Conservation (phyloP, 2,797 vertebrate genomes). For the Meriones psammophilus region DNA sequence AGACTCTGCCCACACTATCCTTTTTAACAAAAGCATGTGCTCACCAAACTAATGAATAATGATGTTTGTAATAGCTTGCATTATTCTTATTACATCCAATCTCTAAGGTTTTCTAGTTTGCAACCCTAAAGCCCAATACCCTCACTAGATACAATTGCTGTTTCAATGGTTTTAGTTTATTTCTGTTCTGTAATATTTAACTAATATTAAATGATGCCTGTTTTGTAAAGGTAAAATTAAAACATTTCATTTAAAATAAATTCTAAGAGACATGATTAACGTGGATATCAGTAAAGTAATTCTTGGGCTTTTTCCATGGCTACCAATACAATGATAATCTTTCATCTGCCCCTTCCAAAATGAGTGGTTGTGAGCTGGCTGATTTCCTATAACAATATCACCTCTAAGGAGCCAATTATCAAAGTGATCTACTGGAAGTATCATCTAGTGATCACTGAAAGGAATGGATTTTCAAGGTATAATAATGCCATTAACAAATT, state of each 20-base stretch:
- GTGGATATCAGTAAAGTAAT: neutral
- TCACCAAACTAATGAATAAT: neutral
- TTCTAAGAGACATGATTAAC: neutral
- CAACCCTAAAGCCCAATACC: neutral
- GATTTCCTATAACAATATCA: slow-evolving; percentile 77
- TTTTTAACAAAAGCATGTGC: neutral
- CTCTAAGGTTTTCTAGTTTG: neutral
- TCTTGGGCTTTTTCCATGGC: slow-evolving; percentile 56
- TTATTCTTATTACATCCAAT: neutral
- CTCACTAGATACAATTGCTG: neutral
- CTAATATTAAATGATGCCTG: neutral
- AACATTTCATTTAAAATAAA: slow-evolving; percentile 36
- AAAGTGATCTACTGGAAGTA: slow-evolving; percentile 80
- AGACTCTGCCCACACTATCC: too few species aligned
- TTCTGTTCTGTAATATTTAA: slow-evolving; percentile 27
- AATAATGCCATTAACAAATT: slow-evolving; percentile 88
- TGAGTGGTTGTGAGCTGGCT: slow-evolving; percentile 62
- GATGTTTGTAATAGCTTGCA: neutral
- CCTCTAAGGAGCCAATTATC: slow-evolving; percentile 78
- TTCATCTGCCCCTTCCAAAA: neutral
- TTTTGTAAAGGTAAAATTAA: neutral
- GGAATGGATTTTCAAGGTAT: slow-evolving; percentile 81
- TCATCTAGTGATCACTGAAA: slow-evolving; percentile 80
- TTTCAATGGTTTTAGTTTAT: neutral
- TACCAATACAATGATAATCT: slow-evolving; percentile 15